Evolutionary conservation across 2,888 invertebrate genomes (phyloP).

Genomic region (Mystacides longicornis): DNA sequence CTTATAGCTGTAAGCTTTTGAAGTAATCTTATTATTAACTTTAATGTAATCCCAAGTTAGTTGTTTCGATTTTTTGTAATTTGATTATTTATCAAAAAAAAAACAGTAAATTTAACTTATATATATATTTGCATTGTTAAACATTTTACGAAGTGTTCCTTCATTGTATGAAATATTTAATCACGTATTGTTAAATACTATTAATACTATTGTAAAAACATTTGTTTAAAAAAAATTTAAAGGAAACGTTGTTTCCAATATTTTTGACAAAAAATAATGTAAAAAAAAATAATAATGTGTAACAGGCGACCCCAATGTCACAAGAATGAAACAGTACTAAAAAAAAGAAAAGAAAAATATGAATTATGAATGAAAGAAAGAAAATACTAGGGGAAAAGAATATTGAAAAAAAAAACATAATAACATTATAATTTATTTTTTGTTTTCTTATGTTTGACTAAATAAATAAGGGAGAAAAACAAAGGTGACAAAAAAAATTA

Average conservation of each 20-base stretch:
- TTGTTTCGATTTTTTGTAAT: too few species aligned
- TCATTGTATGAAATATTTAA: too few species aligned
- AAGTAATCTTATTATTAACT: too few species aligned
- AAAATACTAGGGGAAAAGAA: conserved; percentile 14
- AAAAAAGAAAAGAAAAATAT: conserved; percentile 22
- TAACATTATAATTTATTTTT: conserved; percentile 18
- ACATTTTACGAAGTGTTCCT: too few species aligned
- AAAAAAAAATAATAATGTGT: conserved; percentile 12
- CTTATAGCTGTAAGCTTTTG: too few species aligned
- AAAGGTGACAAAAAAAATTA: conserved; percentile 20
- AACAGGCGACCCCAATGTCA: conserved; percentile 14
- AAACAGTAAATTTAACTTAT: too few species aligned
- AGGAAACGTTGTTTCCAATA: conserved; percentile 10
- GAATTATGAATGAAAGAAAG: conserved; percentile 15
- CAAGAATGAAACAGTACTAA: conserved; percentile 17
- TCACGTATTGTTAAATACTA: too few species aligned
- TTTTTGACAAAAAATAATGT: conserved; percentile 19
- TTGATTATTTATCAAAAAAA: too few species aligned
- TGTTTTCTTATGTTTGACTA: conserved; percentile 23
- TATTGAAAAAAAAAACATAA: conserved; percentile 17
- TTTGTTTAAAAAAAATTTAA: conserved; percentile 12
- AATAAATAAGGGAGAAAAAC: conserved; percentile 17
- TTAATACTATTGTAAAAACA: too few species aligned
- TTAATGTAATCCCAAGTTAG: too few species aligned
- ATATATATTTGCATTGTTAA: too few species aligned